Evolutionary conservation across 2,113 vertebrate species (phyloP).

Genomic region (Nestor notabilis): DNA sequence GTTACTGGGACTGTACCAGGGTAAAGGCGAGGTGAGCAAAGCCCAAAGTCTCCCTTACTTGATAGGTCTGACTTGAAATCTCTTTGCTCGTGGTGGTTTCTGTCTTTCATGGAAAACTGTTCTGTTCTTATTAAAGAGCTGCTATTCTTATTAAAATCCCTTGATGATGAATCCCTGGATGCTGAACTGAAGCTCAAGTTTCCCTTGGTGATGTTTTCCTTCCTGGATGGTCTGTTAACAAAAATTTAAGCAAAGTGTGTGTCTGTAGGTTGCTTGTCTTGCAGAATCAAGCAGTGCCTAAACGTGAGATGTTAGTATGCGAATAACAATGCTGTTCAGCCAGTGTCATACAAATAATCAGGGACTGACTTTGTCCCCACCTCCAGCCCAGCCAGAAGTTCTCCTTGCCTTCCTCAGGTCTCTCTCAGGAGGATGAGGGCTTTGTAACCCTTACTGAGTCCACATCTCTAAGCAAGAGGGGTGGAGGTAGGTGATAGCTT

Average conservation of each 20-base stretch:
- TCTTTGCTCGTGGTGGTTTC: constrained; percentile 15
- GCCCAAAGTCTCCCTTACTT: background rate
- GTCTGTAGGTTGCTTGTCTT: background rate
- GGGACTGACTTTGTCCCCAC: fast-evolving
- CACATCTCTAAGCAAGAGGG: background rate
- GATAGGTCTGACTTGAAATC: background rate
- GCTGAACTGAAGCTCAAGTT: constrained; percentile 29
- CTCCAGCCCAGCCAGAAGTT: background rate
- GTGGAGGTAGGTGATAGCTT: background rate
- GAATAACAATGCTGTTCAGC: background rate
- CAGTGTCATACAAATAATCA: background rate
- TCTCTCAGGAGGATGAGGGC: background rate
- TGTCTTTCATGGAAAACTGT: constrained; percentile 20
- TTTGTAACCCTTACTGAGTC: background rate
- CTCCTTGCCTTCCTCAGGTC: fast-evolving
- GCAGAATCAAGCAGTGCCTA: background rate
- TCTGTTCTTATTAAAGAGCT: constrained; percentile 19
- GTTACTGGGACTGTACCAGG: background rate
- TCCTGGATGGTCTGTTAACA: background rate
- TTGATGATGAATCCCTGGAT: constrained; percentile 15
- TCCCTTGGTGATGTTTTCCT: background rate
- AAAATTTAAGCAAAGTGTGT: background rate
- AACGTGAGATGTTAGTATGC: background rate
- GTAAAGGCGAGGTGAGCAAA: background rate
- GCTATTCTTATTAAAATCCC: constrained; percentile 38